phyloP scores from a whole-genome alignment of 2,113 vertebrate species.

The Hippoglossus stenolepis region DNA sequence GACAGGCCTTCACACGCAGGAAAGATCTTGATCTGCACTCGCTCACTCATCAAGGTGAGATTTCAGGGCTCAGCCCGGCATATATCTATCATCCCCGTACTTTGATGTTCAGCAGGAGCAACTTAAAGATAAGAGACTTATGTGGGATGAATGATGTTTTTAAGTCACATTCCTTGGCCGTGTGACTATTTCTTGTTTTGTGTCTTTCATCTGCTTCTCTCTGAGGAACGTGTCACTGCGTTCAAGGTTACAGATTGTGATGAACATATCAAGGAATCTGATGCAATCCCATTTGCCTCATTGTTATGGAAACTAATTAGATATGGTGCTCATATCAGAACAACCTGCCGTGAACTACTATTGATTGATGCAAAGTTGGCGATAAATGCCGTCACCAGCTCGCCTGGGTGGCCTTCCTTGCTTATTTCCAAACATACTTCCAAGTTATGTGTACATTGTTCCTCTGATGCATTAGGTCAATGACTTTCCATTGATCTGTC shows the following conservation, averaged over 20 bases:
- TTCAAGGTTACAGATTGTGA: slow-evolving; percentile 1
- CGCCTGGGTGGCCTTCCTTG: slow-evolving; percentile 25
- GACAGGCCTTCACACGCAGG: slow-evolving; percentile 88
- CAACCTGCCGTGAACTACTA: slow-evolving; percentile 51
- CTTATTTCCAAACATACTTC: slow-evolving; percentile 55
- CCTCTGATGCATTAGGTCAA: slow-evolving; percentile 63
- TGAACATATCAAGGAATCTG: slow-evolving; percentile 9
- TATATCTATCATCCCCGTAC: not conserved
- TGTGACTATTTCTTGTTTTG: not conserved
- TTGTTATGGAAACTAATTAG: slow-evolving; percentile 42
- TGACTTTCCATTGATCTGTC: slow-evolving; percentile 72
- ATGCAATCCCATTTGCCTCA: not conserved
- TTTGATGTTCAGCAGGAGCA: not conserved
- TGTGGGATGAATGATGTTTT: not conserved
- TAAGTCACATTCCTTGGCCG: not conserved
- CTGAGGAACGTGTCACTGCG: not conserved
- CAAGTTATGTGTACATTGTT: slow-evolving; percentile 42
- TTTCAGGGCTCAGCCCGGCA: slow-evolving; percentile 12
- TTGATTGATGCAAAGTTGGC: slow-evolving; percentile 52
- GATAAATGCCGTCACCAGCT: slow-evolving; percentile 44
- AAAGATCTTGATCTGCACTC: slow-evolving; percentile 90
- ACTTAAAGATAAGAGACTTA: not conserved
- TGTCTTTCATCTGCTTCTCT: not conserved
- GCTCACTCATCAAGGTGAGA: slow-evolving; percentile 86
- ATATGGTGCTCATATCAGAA: slow-evolving; percentile 56